Base-by-base conservation (phyloP, 2,113 vertebrate species). In the Hystrix brachyura region DNA sequence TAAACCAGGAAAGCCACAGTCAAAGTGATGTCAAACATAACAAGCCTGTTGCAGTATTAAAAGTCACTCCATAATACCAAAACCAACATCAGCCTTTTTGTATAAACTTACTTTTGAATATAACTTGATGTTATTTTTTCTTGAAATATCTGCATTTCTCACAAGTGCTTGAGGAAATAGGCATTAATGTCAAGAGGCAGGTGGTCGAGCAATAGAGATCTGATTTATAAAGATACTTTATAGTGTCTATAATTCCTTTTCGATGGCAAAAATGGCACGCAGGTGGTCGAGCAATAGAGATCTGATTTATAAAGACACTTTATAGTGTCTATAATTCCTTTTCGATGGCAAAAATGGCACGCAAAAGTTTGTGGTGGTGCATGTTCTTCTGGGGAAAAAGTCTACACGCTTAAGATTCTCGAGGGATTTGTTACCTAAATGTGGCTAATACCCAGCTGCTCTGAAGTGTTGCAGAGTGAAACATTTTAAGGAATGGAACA, bases 111-210 rank as follows among this genome's bases (percentile, higher is more conserved):
- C 62, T 64, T 91, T 34, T 86, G 60, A 83, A 88, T 48, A 53
- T 55, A 92, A 87, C 76, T 60, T 69, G 83, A 90, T 62, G 74
- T 85, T 59, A 84, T 85, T 94, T 89, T 95, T 88, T 90, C 69
- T 71, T 92, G 34, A 46, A 96, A 95, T 91, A 51, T 71, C 74
- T 96, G 15, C 43, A 94, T 80, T 87, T 87, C 71, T 59, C 57
- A 97, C 84, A 97, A 46, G 46, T 90, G 13, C 87, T 86, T 96
- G 78, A 90, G 23, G 69, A 90, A 90, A 82, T 32, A 79, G 46
- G n/a, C 38, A 91, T 94, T 87, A 74, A 79, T 51, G 29, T 94
- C 84, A 93, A 93, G 74, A 96, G 43, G n/a, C 76, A 82, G 12
- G 12, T 83, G 83, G 23, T 59, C 51, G 5, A 93, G 8, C 23